Evolutionary conservation across 2,888 invertebrate species (phyloP).

Genomic region (Rhagophthalmus giganteus): DNA sequence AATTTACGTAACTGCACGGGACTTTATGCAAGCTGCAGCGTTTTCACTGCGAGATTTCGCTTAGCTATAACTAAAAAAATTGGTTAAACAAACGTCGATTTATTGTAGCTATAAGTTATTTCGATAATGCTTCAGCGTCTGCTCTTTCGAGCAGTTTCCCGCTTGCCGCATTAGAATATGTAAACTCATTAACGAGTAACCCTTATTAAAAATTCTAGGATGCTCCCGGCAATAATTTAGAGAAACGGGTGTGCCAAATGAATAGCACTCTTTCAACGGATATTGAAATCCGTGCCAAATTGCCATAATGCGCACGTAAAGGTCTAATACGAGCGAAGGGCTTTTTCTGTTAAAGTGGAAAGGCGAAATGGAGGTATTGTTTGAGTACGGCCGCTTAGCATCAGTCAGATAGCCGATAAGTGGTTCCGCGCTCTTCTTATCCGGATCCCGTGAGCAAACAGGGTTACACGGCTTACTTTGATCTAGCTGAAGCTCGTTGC

Average conservation of each 20-base stretch:
- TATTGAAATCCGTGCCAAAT: constrained; percentile 31
- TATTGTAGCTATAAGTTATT: too few species aligned
- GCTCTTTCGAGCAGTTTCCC: constrained; percentile 4
- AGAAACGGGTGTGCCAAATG: constrained; percentile 29
- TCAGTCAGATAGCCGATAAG: constrained; percentile 29
- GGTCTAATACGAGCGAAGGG: constrained; percentile 19
- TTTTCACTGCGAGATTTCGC: too few species aligned
- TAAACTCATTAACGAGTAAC: constrained; percentile 25
- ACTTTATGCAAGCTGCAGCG: too few species aligned
- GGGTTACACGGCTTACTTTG: constrained; percentile 30
- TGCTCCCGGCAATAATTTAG: constrained; percentile 26
- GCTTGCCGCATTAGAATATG: constrained; percentile 17
- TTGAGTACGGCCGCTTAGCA: constrained; percentile 29
- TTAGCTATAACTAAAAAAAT: too few species aligned
- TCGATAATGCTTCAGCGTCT: too few species aligned
- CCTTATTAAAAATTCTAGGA: constrained; percentile 28
- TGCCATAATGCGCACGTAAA: constrained; percentile 27
- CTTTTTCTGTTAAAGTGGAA: constrained; percentile 26
- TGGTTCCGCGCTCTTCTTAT: constrained; percentile 27
- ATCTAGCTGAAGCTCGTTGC: constrained; percentile 16
- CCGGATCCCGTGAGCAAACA: constrained; percentile 25
- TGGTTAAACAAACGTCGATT: too few species aligned
- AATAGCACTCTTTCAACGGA: constrained; percentile 27
- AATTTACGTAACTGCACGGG: too few species aligned
- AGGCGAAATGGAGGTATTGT: constrained; percentile 26